Conservation (phyloP, 2,113 vertebrate genomes). For the Dasypus novemcinctus region DNA sequence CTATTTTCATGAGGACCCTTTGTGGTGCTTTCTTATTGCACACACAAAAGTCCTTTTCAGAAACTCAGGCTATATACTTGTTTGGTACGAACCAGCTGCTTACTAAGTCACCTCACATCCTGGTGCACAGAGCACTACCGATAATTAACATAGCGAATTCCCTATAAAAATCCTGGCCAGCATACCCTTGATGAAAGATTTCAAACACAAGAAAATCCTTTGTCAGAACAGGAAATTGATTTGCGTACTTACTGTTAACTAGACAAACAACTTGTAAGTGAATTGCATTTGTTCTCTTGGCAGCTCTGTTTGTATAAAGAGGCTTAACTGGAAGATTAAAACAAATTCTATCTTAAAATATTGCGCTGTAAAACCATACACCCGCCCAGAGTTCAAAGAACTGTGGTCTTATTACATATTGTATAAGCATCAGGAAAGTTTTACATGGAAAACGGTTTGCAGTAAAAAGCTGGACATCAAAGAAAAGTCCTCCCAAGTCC, state of each 20-base stretch:
- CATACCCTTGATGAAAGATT: conserved; percentile 61
- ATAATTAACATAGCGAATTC: conserved; percentile 58
- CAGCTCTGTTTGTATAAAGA: conserved; percentile 72
- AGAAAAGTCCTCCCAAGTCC: neutral
- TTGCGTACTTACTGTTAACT: conserved; percentile 68
- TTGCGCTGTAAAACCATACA: conserved; percentile 62
- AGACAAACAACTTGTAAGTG: conserved; percentile 73
- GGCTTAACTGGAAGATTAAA: conserved; percentile 75
- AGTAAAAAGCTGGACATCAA: conserved; percentile 20
- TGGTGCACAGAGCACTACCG: conserved; percentile 51
- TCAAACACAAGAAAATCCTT: conserved; percentile 75
- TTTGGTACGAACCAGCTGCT: conserved; percentile 13
- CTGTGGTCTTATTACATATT: conserved; percentile 54
- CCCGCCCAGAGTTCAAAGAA: conserved; percentile 71
- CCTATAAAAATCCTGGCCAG: conserved; percentile 58
- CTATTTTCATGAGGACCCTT: neutral
- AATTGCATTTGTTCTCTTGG: conserved; percentile 70
- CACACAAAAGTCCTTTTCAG: conserved; percentile 64
- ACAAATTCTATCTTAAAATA: conserved; percentile 74
- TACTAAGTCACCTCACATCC: conserved; percentile 64
- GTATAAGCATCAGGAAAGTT: conserved; percentile 50
- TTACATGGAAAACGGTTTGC: conserved; percentile 9
- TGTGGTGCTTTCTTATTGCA: neutral
- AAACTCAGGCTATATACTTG: conserved; percentile 5
- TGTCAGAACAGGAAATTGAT: conserved; percentile 74